phyloP scores from a whole-genome alignment of 2,797 vertebrate genomes.

The Anableps anableps region DNA sequence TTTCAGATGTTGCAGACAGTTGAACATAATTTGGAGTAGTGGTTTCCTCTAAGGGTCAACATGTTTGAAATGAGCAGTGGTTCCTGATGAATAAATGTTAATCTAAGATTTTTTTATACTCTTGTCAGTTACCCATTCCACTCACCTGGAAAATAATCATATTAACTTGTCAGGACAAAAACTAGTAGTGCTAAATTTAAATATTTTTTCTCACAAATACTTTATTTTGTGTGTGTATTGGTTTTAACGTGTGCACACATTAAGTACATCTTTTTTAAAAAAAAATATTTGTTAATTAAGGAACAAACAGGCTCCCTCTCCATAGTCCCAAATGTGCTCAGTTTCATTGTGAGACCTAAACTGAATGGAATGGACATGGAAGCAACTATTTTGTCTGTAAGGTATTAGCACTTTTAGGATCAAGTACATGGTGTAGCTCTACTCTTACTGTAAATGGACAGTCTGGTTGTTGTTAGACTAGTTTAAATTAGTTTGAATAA shows the following conservation, averaged over 20 bases:
- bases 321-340: too few relatives aligned
- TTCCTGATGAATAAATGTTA: conserved; percentile 49
- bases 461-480: too few relatives aligned
- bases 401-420: too few relatives aligned
- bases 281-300: too few relatives aligned
- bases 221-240: neutral
- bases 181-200: too few relatives aligned
- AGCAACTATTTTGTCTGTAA: too few relatives aligned
- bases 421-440: too few relatives aligned
- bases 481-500: too few relatives aligned
- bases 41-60: conserved; percentile 30
- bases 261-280: neutral
- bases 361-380: too few relatives aligned
- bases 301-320: too few relatives aligned
- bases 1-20: conserved; percentile 18
- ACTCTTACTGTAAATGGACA: too few relatives aligned
- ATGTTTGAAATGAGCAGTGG: conserved; percentile 19
- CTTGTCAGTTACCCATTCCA: conserved; percentile 26
- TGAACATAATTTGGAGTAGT: conserved; percentile 20
- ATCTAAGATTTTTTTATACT: conserved; percentile 48
- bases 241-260: neutral
- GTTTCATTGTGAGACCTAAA: too few relatives aligned
- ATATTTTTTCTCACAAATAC: neutral
- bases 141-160: neutral
- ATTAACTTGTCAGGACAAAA: neutral